Conservation (phyloP, 2,888 invertebrate species). For the Lordiphosa andalusiaca region DNA sequence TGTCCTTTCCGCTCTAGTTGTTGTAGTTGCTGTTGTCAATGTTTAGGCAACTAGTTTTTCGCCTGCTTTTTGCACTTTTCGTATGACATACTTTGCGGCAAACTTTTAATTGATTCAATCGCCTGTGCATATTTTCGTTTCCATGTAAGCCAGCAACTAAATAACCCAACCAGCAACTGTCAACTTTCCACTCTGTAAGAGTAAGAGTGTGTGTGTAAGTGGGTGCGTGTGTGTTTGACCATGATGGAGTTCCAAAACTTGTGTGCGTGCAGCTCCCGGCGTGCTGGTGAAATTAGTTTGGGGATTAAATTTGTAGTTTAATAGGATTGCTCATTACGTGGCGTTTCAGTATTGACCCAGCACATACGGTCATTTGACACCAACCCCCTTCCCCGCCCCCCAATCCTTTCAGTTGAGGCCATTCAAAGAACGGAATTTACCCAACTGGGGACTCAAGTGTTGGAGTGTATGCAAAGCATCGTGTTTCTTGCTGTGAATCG, state of each 20-base stretch:
- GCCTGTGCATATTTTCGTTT: constrained; percentile 43
- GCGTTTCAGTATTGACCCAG: constrained; percentile 28
- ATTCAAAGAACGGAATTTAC: constrained; percentile 11
- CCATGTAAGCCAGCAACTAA: constrained; percentile 16
- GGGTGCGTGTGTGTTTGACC: neutral
- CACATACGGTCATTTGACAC: constrained; percentile 18
- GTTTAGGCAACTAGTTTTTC: constrained; percentile 22
- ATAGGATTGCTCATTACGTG: constrained; percentile 56
- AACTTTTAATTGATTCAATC: constrained; percentile 67
- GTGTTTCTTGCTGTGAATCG: constrained; percentile 10
- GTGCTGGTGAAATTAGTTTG: constrained; percentile 55
- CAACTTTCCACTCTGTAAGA: constrained; percentile 14
- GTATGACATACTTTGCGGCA: constrained; percentile 36
- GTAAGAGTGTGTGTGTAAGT: neutral
- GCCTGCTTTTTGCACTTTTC: constrained; percentile 14
- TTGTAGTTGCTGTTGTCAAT: constrained; percentile 19
- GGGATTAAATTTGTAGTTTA: constrained; percentile 55
- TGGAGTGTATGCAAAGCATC: constrained; percentile 25
- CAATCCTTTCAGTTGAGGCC: neutral
- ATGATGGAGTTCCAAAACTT: neutral
- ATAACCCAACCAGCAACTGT: constrained; percentile 16
- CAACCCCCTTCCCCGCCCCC: neutral
- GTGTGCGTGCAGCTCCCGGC: constrained; percentile 32
- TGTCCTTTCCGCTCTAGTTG: constrained; percentile 6
- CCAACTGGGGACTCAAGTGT: constrained; percentile 2